phyloP scores from a whole-genome alignment of 2,113 vertebrate genomes.

The Leptosomus discolor region DNA sequence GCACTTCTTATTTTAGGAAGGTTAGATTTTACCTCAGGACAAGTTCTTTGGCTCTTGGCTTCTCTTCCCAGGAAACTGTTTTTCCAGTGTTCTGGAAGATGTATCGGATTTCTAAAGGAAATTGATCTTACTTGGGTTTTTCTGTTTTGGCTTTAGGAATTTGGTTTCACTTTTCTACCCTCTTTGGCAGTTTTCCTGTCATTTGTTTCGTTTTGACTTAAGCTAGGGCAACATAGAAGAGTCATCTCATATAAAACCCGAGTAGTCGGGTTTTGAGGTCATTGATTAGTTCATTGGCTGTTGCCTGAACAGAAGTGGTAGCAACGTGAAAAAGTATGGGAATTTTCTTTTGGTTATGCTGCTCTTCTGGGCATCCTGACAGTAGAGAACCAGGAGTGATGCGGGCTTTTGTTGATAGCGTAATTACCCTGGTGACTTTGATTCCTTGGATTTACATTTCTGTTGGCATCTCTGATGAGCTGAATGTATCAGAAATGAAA shows the following conservation, averaged over 20 bases:
- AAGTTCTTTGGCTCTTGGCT: not conserved
- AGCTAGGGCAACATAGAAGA: not conserved
- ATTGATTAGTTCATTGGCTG: not conserved
- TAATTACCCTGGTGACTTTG: not conserved
- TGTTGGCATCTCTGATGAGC: not conserved
- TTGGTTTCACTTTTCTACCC: not conserved
- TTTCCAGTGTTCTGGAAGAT: not conserved
- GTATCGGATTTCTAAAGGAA: not conserved
- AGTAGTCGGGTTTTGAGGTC: not conserved
- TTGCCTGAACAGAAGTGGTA: not conserved
- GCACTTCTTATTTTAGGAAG: not conserved
- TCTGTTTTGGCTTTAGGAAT: not conserved
- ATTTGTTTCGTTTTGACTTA: not conserved
- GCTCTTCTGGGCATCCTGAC: not conserved
- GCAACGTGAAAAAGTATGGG: not conserved
- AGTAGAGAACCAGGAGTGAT: not conserved
- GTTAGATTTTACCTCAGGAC: not conserved
- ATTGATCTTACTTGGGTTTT: not conserved
- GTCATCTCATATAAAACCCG: not conserved
- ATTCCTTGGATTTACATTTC: not conserved
- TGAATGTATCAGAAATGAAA: not conserved
- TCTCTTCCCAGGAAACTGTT: not conserved
- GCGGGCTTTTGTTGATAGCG: not conserved
- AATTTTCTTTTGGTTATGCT: not conserved
- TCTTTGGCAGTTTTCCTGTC: not conserved